phyloP scores from a whole-genome alignment of 2,797 vertebrate species.

The Dipus sagitta region DNA sequence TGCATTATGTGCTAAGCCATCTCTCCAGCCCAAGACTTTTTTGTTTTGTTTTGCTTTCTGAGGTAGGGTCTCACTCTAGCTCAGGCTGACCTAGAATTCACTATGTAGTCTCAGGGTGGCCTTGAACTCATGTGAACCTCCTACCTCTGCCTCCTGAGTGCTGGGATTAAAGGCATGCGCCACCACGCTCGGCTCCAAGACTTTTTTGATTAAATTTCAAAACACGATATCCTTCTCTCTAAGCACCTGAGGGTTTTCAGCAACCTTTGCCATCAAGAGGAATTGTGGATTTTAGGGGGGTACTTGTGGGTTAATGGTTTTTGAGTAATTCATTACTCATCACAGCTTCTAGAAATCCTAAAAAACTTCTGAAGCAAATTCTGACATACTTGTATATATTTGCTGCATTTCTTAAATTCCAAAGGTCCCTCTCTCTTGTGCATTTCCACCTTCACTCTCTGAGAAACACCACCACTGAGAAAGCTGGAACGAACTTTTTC shows the following conservation, averaged over 20 bases:
- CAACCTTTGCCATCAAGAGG: background rate
- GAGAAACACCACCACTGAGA: background rate
- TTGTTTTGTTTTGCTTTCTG: too few species aligned
- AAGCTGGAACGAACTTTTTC: background rate
- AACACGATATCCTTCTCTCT: conserved; percentile 60
- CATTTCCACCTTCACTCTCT: background rate
- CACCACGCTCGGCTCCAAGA: too few species aligned
- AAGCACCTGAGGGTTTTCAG: conserved; percentile 15
- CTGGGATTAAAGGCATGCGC: too few species aligned
- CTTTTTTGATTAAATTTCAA: conserved; percentile 56
- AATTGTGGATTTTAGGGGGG: background rate
- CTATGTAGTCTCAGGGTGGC: too few species aligned
- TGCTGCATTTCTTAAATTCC: conserved; percentile 61
- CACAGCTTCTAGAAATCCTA: conserved; percentile 73
- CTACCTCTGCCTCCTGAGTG: too few species aligned
- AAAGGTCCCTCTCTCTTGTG: background rate
- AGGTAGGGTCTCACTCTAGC: too few species aligned
- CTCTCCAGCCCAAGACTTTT: too few species aligned
- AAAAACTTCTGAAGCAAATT: conserved; percentile 62
- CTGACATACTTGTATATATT: conserved; percentile 47
- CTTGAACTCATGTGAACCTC: too few species aligned
- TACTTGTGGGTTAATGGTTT: conserved; percentile 8
- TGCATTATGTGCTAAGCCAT: too few species aligned
- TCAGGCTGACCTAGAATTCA: too few species aligned
- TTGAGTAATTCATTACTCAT: conserved; percentile 67